A percentile compares a stretch with the other conserved stretches of the same genome.
These are phyloP conservation scores for Panthera tigris DNA, from an alignment of 2,113 vertebrate genomes.

Conservation along the genomic window DNA sequence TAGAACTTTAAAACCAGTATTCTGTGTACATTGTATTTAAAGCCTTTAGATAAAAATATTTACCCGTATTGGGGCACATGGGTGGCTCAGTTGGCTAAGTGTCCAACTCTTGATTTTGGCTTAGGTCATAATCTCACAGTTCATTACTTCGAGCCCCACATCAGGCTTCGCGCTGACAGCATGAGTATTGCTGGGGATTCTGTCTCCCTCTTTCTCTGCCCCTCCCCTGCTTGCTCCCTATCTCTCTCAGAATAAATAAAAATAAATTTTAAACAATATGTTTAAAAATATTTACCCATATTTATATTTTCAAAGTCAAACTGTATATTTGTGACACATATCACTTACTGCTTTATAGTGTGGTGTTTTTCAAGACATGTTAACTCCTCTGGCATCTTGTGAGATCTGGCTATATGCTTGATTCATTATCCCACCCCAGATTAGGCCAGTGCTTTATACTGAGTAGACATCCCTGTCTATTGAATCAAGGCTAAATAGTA, in stretches of 20 bases:
- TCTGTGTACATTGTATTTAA: neutral
- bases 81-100: too few relatives aligned
- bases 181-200: too few relatives aligned
- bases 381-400: neutral
- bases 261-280: too few relatives aligned
- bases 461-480: neutral
- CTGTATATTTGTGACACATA: neutral
- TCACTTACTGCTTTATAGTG: neutral
- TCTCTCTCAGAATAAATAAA: too few relatives aligned
- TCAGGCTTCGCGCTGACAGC: too few relatives aligned
- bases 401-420: neutral
- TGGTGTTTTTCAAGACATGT: neutral
- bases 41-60: neutral
- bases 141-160: too few relatives aligned
- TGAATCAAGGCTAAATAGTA: neutral
- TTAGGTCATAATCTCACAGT: too few relatives aligned
- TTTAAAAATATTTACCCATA: conserved; percentile 8
- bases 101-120: too few relatives aligned
- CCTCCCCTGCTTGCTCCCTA: too few relatives aligned
- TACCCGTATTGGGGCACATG: neutral
- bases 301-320: conserved; percentile 4
- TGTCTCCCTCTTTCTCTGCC: too few relatives aligned
- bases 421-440: neutral
- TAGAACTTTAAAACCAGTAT: neutral
- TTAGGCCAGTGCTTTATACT: neutral